phyloP scores from a whole-genome alignment of 2,113 vertebrate genomes.

The Willisornis vidua region DNA sequence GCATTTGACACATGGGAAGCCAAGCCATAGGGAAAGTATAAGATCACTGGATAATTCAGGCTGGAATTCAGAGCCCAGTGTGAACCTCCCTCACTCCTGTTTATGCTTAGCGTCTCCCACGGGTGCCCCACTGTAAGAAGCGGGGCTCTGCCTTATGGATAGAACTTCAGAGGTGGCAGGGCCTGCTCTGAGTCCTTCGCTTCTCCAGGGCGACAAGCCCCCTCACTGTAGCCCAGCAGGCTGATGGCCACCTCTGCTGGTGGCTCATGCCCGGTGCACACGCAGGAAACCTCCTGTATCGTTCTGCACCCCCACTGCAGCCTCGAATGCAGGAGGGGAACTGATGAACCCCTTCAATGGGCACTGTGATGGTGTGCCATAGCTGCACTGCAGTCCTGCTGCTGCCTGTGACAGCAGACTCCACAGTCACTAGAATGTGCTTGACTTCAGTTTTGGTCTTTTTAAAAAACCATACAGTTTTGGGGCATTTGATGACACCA shows the following conservation, averaged over 20 bases:
- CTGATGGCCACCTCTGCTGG: neutral
- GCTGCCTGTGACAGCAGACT: neutral
- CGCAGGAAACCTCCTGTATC: rapidly evolving
- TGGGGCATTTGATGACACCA: neutral
- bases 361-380: rapidly evolving
- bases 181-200: neutral
- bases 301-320: rapidly evolving
- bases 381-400: rapidly evolving
- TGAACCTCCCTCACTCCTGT: neutral
- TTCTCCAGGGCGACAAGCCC: rapidly evolving
- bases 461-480: neutral
- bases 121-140: neutral
- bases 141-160: neutral
- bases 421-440: rapidly evolving
- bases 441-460: rapidly evolving
- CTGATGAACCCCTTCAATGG: rapidly evolving
- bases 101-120: neutral
- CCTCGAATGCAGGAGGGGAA: rapidly evolving
- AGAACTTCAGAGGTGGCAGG: neutral
- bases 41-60: neutral
- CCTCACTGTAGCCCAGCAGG: neutral
- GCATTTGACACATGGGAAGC: neutral
- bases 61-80: neutral
- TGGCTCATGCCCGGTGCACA: rapidly evolving
- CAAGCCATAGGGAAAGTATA: neutral